phyloP scores from a whole-genome alignment of 2,888 invertebrate species.

The Thera obeliscata region DNA sequence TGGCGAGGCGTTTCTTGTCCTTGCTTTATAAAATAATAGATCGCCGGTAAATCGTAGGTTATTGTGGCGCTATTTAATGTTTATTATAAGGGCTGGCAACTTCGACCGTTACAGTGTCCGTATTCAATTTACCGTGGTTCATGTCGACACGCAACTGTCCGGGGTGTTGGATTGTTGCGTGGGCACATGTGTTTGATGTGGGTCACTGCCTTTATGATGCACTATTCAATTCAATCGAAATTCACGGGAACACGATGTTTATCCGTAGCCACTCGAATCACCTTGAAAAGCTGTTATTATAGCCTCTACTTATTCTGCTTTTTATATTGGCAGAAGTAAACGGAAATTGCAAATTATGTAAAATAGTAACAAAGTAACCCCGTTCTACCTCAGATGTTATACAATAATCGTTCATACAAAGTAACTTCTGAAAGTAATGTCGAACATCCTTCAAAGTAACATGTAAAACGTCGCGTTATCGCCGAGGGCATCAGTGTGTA shows the following conservation, averaged over 20 bases:
- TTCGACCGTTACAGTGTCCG: slow-evolving; percentile 65
- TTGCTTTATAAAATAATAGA: slow-evolving; percentile 77
- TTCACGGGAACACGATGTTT: slow-evolving; percentile 53
- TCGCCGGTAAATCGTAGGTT: slow-evolving; percentile 81
- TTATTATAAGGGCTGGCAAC: slow-evolving; percentile 70
- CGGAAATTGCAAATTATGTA: slow-evolving; percentile 27
- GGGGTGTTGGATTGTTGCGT: slow-evolving; percentile 64
- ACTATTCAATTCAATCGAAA: slow-evolving; percentile 51
- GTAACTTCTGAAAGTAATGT: slow-evolving; percentile 48
- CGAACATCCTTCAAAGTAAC: slow-evolving; percentile 50
- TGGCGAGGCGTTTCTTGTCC: slow-evolving; percentile 78
- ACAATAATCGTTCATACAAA: slow-evolving; percentile 28
- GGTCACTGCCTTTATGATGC: slow-evolving; percentile 69
- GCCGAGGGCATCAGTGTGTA: slow-evolving; percentile 64
- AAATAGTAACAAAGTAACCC: slow-evolving; percentile 22
- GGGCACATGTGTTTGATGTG: slow-evolving; percentile 69
- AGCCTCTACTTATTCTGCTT: slow-evolving; percentile 30
- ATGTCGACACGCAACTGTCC: slow-evolving; percentile 76
- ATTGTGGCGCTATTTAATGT: slow-evolving; percentile 79
- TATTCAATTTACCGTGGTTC: slow-evolving; percentile 75
- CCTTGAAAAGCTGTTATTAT: slow-evolving; percentile 38
- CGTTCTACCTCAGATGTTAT: slow-evolving; percentile 14
- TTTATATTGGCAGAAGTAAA: slow-evolving; percentile 27
- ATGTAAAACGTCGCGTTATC: slow-evolving; percentile 56
- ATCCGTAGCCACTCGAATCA: slow-evolving; percentile 48